Percentiles rank a stretch among this genome's conserved stretches.
phyloP scores from a whole-genome alignment of 1,140 invertebrate species.

The Papilio aristodemus region DNA sequence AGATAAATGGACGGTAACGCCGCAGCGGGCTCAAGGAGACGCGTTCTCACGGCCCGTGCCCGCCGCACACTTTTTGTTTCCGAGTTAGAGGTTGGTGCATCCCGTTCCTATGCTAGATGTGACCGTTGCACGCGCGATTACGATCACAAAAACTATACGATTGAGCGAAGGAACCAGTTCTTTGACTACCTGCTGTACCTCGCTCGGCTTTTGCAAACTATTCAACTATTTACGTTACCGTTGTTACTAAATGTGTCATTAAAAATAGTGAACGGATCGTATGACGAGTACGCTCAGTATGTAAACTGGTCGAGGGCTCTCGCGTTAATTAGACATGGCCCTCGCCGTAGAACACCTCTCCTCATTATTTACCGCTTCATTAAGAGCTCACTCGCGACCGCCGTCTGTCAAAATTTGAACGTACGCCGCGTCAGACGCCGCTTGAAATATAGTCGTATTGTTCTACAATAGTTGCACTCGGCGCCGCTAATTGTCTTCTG shows the following conservation, averaged over 20 bases:
- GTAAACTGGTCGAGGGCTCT: slow-evolving; percentile 49
- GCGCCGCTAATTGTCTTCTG: slow-evolving; percentile 68
- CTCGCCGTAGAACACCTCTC: slow-evolving; percentile 66
- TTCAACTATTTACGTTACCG: slow-evolving; percentile 41
- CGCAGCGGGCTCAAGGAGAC: slow-evolving; percentile 61
- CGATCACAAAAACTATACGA: slow-evolving; percentile 66
- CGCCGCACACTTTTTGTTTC: slow-evolving; percentile 74
- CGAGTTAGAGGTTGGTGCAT: slow-evolving; percentile 73
- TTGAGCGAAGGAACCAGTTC: slow-evolving; percentile 56
- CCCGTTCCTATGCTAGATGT: slow-evolving; percentile 64
- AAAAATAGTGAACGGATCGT: slow-evolving; percentile 36
- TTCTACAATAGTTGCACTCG: slow-evolving; percentile 73
- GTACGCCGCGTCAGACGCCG: slow-evolving; percentile 58
- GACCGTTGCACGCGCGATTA: slow-evolving; percentile 71
- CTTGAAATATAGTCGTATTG: slow-evolving; percentile 72
- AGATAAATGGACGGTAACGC: slow-evolving; percentile 72
- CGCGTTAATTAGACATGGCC: slow-evolving; percentile 71
- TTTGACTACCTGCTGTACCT: slow-evolving; percentile 51
- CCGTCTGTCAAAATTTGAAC: slow-evolving; percentile 75
- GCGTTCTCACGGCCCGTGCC: slow-evolving; percentile 79
- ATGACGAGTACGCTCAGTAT: slow-evolving; percentile 30
- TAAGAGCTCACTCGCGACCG: slow-evolving; percentile 73
- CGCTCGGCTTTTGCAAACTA: slow-evolving; percentile 39
- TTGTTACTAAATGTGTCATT: slow-evolving; percentile 26
- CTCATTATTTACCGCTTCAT: slow-evolving; percentile 80